Conservation (phyloP, 1,140 invertebrate species). For the Diorhabda elongata region DNA sequence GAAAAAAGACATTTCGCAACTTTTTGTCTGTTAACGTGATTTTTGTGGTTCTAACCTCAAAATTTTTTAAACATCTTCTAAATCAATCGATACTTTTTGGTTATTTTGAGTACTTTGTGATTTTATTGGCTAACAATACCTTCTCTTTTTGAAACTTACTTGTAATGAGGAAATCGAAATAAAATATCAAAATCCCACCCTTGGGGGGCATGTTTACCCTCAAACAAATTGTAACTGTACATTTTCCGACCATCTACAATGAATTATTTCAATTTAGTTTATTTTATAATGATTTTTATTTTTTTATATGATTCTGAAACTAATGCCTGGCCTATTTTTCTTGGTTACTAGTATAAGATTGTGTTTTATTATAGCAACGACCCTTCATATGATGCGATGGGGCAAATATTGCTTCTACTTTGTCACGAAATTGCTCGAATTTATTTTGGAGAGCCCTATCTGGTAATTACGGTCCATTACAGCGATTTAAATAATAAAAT, state of each 20-base stretch:
- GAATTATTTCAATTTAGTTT: not conserved
- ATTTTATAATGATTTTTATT: not conserved
- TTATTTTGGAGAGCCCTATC: conserved; percentile 18
- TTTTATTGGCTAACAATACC: too few relatives aligned
- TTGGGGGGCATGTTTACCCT: not conserved
- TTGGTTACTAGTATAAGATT: not conserved
- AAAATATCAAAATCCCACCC: too few relatives aligned
- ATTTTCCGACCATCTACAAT: not conserved
- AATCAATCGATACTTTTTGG: too few relatives aligned
- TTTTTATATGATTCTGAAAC: not conserved
- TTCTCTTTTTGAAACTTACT: too few relatives aligned
- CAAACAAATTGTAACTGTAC: not conserved
- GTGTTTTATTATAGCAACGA: not conserved
- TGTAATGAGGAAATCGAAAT: too few relatives aligned
- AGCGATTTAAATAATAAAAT: not conserved
- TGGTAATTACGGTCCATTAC: not conserved
- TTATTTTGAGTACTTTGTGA: too few relatives aligned
- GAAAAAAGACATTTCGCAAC: too few relatives aligned
- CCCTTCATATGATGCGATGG: not conserved
- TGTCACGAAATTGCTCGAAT: conserved; percentile 29
- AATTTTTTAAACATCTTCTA: too few relatives aligned
- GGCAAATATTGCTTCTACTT: conserved; percentile 4
- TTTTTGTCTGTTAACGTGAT: too few relatives aligned
- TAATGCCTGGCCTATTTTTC: not conserved
- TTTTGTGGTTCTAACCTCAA: too few relatives aligned